Conservation (phyloP, 2,888 invertebrate genomes). For the Lasioglossum oenotherae region DNA sequence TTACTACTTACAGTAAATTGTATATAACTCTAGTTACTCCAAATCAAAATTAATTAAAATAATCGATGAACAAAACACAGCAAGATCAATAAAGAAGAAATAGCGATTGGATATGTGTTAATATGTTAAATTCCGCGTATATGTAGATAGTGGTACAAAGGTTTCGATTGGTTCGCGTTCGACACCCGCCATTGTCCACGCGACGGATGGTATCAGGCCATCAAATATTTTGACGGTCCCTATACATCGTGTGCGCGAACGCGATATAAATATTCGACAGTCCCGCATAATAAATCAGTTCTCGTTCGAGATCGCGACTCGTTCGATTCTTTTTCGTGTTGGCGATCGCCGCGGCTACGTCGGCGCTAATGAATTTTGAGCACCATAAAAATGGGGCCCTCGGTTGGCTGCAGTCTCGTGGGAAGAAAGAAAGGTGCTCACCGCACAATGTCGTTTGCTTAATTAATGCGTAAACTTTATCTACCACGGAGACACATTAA, state of each 20-base stretch:
- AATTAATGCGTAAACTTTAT: conserved; percentile 81
- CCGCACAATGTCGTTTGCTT: conserved; percentile 64
- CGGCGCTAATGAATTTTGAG: conserved; percentile 63
- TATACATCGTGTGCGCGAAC: conserved; percentile 12
- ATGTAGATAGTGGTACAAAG: background rate
- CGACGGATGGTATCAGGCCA: conserved; percentile 1
- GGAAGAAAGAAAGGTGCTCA: conserved; percentile 38
- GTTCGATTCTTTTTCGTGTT: conserved; percentile 26
- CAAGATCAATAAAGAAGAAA: background rate
- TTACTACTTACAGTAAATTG: no score
- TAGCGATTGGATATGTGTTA: background rate
- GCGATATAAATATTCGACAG: conserved; percentile 62
- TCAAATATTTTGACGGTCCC: conserved; percentile 26
- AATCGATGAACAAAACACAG: background rate
- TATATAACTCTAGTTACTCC: no score
- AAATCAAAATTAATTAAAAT: background rate
- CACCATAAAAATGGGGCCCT: conserved; percentile 51
- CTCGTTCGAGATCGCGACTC: conserved; percentile 32
- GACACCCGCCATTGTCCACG: conserved; percentile 13
- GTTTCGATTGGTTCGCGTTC: background rate
- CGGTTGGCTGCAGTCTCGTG: conserved; percentile 10
- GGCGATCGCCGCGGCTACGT: conserved; percentile 32
- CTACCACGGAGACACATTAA: conserved; percentile 66
- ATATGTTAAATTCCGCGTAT: background rate
- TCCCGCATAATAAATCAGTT: conserved; percentile 67